Percentiles rank a stretch among this genome's conserved stretches.
Conservation (phyloP, 2,888 invertebrate genomes). For the Girardia tigrina region DNA sequence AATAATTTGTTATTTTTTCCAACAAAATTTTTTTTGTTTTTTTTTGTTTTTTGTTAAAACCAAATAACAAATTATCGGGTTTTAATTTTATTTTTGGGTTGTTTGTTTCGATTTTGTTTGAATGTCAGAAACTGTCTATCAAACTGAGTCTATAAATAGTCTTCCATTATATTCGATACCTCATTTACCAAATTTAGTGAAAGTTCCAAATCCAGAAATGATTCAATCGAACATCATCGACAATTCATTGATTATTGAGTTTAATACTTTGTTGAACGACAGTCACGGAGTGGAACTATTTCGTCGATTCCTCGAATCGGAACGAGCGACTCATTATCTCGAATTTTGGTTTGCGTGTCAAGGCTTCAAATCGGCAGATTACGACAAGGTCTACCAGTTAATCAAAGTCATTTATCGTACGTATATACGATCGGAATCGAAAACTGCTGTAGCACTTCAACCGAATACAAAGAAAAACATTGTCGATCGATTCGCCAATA, state of each 20-base stretch:
- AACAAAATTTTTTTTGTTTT: too few species aligned
- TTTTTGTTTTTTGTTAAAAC: too few species aligned
- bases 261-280: conserved; percentile 61
- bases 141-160: conserved; percentile 10
- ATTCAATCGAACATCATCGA: not conserved
- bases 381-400: conserved; percentile 56
- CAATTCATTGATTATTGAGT: not conserved
- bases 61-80: too few species aligned
- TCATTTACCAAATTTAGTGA: conserved; percentile 3
- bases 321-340: conserved; percentile 41
- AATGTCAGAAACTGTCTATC: not conserved
- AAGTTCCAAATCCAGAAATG: not conserved
- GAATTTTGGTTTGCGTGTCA: conserved; percentile 70
- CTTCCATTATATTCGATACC: not conserved
- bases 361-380: conserved; percentile 54
- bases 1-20: not conserved
- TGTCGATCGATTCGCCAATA: conserved; percentile 58
- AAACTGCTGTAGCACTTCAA: conserved; percentile 59
- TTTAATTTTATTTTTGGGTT: too few species aligned
- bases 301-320: conserved; percentile 53
- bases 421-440: conserved; percentile 56
- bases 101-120: not conserved
- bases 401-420: conserved; percentile 58
- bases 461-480: conserved; percentile 68
- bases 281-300: conserved; percentile 75